Evolutionary conservation across 1,140 invertebrate species (phyloP), one percentile per base, ranked within the genome.

Genomic region (Nautilus pompilius): DNA sequence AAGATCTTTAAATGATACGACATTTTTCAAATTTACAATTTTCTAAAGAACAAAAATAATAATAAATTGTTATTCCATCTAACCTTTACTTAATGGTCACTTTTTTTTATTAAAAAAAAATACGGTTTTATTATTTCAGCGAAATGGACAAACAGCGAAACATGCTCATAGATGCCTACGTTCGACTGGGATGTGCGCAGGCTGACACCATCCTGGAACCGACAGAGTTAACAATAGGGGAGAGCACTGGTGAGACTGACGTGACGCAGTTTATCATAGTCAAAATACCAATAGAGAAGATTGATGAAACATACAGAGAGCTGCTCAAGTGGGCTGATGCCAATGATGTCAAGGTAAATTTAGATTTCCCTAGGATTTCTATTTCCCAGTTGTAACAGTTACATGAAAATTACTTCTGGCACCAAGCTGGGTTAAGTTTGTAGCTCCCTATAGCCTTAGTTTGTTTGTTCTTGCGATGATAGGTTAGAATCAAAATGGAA

Each of bases 121-220:
- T 17, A 53, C 49, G 10, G 15, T 58, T 60, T 51, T 17, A 72
- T 32, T 66, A 30, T 83, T 84, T 56, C 75, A 90, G 90, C 58
- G 85, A 87, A 65, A 92, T 93, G 87, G 93, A 96, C 36, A 91
- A 91, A 72, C 89, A 91, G 73, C 92, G 90, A 75, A 86, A 80
- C 49, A 87, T 86, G 62, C 82, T 93, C 34, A 81, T 95, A 34
- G 93, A 96, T 67, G 89, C 91, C 20, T 79, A 93, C 22, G 86
- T 88, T 89, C 81, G 92, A 90, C 46, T 87, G 87, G 71, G 90
- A 15, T 66, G 69, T 48, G 76, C 78, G 0, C 74, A 76, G 58
- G 71, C 71, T 20, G 76, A 77, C 24, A 45, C 72, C 20, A 26
- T 63, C 26, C 28, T 58, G 20, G 58, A 64, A 32, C 51, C 57